Percentiles rank a stretch among this genome's conserved stretches.
Conservation (phyloP, 1,140 invertebrate species). For the Dryas iulia region DNA sequence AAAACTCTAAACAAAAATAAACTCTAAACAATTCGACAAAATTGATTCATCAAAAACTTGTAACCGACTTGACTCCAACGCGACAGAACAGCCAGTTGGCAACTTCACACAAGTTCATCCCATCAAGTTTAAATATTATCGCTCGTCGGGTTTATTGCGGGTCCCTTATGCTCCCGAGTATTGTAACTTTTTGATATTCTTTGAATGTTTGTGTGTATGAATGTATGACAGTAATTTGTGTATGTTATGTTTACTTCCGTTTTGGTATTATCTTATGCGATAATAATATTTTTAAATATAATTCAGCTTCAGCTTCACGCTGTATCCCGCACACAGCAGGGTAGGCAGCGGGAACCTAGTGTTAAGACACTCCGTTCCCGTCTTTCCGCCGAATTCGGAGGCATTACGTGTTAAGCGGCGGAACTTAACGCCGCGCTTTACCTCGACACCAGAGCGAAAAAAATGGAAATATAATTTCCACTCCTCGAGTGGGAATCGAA, state of each 20-base stretch:
- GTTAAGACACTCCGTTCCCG: too few relatives aligned
- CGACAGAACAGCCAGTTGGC: not conserved
- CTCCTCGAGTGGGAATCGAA: too few relatives aligned
- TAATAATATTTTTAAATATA: too few relatives aligned
- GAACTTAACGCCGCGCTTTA: too few relatives aligned
- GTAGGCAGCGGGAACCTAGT: too few relatives aligned
- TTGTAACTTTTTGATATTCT: not conserved
- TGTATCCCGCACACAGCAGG: too few relatives aligned
- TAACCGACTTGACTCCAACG: not conserved
- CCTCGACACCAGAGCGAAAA: too few relatives aligned
- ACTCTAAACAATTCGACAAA: not conserved
- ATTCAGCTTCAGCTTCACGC: too few relatives aligned
- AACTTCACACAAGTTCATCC: not conserved
- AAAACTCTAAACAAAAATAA: not conserved
- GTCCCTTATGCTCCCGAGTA: not conserved
- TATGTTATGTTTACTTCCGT: not conserved
- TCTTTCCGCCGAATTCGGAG: too few relatives aligned
- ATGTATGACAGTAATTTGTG: not conserved
- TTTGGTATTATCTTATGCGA: too few relatives aligned
- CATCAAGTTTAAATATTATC: slow-evolving; percentile 1
- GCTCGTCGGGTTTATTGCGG: not conserved
- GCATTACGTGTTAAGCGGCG: too few relatives aligned
- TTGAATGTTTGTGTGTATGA: not conserved
- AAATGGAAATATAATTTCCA: too few relatives aligned
- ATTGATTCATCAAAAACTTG: not conserved